Evolutionary conservation across 2,888 invertebrate species (phyloP).

Genomic region (Nephrotoma appendiculata): DNA sequence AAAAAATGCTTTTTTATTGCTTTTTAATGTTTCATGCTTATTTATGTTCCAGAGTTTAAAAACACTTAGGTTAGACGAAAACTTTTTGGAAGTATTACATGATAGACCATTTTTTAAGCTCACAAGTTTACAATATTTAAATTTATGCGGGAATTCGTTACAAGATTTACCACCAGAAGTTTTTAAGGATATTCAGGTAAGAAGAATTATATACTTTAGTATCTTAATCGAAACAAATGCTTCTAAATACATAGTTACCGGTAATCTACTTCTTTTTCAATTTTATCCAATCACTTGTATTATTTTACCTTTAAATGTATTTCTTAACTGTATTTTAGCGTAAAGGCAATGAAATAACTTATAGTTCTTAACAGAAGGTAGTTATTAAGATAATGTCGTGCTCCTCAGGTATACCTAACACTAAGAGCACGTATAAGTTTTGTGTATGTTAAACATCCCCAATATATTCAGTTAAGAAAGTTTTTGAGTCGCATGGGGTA

Average conservation of each 20-base stretch:
- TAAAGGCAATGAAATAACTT: no score
- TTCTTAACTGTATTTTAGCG: no score
- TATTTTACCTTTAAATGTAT: no score
- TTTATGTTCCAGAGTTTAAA: not conserved
- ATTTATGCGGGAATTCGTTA: conserved; percentile 61
- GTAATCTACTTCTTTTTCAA: no score
- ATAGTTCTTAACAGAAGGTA: no score
- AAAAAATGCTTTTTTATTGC: not conserved
- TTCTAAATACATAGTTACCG: not conserved
- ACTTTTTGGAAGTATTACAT: conserved; percentile 50
- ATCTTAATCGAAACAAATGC: not conserved
- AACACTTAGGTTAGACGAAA: conserved; percentile 44
- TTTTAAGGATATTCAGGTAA: conserved; percentile 54
- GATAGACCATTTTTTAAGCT: conserved; percentile 61
- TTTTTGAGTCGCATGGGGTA: no score
- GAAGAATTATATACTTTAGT: conserved; percentile 14
- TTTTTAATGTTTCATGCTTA: not conserved
- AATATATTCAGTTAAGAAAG: no score
- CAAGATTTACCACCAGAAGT: conserved; percentile 62
- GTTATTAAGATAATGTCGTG: no score
- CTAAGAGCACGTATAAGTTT: no score
- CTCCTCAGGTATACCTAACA: no score
- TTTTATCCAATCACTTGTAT: no score
- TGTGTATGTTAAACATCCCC: no score
- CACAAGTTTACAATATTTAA: conserved; percentile 52